Percentiles rank a stretch among this genome's conserved stretches.
Conservation (phyloP, 2,113 vertebrate genomes). For the Sebastes fasciatus region DNA sequence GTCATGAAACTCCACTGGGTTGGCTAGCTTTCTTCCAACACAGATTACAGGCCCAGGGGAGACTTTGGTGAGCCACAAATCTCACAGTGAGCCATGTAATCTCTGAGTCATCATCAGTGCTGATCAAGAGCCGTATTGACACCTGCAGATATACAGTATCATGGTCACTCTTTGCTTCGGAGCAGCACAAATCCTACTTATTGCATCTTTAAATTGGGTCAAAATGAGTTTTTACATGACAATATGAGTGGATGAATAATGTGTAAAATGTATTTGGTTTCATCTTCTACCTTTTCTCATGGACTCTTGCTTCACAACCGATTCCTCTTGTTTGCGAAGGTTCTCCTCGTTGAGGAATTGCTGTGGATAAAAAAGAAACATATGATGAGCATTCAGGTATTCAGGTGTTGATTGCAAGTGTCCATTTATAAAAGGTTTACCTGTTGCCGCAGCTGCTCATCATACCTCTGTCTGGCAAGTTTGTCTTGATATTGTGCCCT, state of each 20-base stretch:
- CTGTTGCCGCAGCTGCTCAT: constrained; percentile 92
- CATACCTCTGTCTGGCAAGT: constrained; percentile 90
- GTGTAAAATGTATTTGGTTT: not conserved
- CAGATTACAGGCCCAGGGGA: not conserved
- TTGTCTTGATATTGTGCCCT: constrained; percentile 93
- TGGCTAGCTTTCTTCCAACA: not conserved
- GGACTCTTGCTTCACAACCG: constrained; percentile 92
- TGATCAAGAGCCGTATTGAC: constrained; percentile 9
- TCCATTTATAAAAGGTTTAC: constrained; percentile 65
- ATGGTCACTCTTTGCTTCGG: not conserved
- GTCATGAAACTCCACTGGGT: not conserved
- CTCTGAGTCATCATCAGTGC: constrained; percentile 4
- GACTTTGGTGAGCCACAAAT: not conserved
- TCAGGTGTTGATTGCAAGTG: not conserved
- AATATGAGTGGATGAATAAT: not conserved
- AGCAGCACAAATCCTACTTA: constrained; percentile 9
- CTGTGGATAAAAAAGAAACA: constrained; percentile 69
- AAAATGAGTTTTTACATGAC: not conserved
- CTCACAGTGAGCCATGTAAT: not conserved
- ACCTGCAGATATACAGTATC: not conserved
- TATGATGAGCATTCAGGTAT: not conserved
- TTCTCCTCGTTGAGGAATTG: constrained; percentile 92
- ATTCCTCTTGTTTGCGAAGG: constrained; percentile 92
- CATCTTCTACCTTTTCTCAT: constrained; percentile 87
- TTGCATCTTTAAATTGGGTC: not conserved